A percentile compares a stretch with the other conserved stretches of the same genome.
Conservation (phyloP, 2,113 vertebrate genomes). For the Cryptotis parvus region DNA sequence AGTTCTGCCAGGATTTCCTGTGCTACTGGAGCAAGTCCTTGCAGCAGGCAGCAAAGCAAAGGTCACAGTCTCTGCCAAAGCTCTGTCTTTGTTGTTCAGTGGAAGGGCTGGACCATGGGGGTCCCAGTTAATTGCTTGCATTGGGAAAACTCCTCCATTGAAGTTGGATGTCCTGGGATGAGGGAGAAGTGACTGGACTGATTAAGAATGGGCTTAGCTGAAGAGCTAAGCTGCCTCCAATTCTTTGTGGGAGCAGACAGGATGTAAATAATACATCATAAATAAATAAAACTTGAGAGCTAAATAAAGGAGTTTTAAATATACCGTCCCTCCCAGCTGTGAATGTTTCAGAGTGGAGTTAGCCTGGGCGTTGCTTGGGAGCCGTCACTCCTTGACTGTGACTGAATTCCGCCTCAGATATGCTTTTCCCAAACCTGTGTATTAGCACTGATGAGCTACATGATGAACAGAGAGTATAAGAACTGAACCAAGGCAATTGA, state of each 20-base stretch:
- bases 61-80: constrained; percentile 45
- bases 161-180: constrained; percentile 30
- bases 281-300: constrained; percentile 74
- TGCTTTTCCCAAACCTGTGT: constrained; percentile 17
- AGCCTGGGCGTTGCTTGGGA: background rate
- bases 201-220: constrained; percentile 47
- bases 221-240: constrained; percentile 53
- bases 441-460: background rate
- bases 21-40: background rate
- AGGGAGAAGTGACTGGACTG: constrained; percentile 51
- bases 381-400: background rate
- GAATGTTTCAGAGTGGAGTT: constrained; percentile 8
- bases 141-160: constrained; percentile 66
- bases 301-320: constrained; percentile 69
- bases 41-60: constrained; percentile 42
- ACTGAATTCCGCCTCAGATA: background rate
- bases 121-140: constrained; percentile 71
- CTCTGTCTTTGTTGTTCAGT: constrained; percentile 10
- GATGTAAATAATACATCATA: constrained; percentile 74
- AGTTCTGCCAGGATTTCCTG: constrained; percentile 59
- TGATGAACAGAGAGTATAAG: background rate
- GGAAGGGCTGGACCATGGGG: constrained; percentile 34
- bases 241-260: constrained; percentile 65
- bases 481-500: constrained; percentile 4
- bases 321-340: constrained; percentile 40